Evolutionary conservation across 2,797 vertebrate genomes (phyloP).

Genomic region (Pogoniulus pusillus): DNA sequence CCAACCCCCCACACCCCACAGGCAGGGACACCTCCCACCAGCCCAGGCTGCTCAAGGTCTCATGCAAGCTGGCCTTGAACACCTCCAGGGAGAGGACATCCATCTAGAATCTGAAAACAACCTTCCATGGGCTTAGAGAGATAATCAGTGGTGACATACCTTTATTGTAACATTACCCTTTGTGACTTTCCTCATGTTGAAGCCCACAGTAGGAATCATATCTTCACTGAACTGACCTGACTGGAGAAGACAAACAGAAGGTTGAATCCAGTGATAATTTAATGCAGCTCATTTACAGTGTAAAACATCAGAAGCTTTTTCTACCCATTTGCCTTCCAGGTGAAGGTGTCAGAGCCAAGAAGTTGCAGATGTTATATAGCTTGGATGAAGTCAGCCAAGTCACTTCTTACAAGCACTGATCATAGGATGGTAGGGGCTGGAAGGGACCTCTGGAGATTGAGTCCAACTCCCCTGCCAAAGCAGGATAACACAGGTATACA

Average conservation of each 20-base stretch:
- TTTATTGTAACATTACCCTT: conserved; percentile 99
- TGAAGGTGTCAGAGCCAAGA: neutral
- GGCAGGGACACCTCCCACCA: no score
- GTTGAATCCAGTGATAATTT: neutral
- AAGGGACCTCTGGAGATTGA: no score
- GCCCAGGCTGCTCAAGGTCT: no score
- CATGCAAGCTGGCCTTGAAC: no score
- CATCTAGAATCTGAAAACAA: neutral
- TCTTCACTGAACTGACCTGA: conserved; percentile 99
- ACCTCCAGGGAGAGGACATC: neutral
- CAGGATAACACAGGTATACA: no score
- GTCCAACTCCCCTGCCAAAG: no score
- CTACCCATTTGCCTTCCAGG: neutral
- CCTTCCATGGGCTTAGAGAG: neutral
- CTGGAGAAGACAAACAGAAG: conserved; percentile 69
- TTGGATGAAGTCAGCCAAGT: neutral
- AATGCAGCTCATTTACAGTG: neutral
- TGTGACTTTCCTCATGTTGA: conserved; percentile 99
- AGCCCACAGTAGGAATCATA: conserved; percentile 99
- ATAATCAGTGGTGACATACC: conserved; percentile 74
- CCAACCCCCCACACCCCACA: no score
- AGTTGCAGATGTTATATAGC: neutral
- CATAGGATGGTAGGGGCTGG: no score
- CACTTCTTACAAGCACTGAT: neutral
- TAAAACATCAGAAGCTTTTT: neutral